phyloP scores from a whole-genome alignment of 2,113 vertebrate species.

The Progne subis region DNA sequence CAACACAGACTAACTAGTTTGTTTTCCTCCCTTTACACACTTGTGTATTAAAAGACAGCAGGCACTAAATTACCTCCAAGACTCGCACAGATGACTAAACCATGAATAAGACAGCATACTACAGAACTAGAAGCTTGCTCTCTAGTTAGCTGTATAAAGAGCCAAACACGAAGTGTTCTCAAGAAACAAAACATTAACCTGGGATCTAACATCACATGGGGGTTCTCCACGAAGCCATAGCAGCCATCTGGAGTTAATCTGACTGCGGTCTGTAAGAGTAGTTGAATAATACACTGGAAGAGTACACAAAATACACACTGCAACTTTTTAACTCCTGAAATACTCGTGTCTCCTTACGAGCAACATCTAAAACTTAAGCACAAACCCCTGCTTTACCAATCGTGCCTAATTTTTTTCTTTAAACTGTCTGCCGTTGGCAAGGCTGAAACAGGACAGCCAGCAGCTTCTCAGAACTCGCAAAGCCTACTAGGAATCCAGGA shows the following conservation, averaged over 20 bases:
- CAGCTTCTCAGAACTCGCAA: neutral
- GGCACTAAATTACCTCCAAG: neutral
- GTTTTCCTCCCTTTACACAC: neutral
- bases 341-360: neutral
- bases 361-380: neutral
- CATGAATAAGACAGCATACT: neutral
- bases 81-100: neutral
- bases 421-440: neutral
- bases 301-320: neutral
- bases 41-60: neutral
- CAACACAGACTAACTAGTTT: neutral
- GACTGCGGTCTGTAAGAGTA: neutral
- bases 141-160: neutral
- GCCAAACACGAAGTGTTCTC: neutral
- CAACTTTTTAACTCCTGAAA: neutral
- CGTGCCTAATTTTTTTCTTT: neutral
- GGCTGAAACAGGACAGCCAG: neutral
- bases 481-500: neutral
- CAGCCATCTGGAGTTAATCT: neutral
- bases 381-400: neutral
- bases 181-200: neutral
- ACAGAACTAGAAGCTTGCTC: neutral
- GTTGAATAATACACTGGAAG: neutral
- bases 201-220: neutral
- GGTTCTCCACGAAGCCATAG: neutral